Conservation (phyloP, 2,888 invertebrate species). For the Unio delphinus region DNA sequence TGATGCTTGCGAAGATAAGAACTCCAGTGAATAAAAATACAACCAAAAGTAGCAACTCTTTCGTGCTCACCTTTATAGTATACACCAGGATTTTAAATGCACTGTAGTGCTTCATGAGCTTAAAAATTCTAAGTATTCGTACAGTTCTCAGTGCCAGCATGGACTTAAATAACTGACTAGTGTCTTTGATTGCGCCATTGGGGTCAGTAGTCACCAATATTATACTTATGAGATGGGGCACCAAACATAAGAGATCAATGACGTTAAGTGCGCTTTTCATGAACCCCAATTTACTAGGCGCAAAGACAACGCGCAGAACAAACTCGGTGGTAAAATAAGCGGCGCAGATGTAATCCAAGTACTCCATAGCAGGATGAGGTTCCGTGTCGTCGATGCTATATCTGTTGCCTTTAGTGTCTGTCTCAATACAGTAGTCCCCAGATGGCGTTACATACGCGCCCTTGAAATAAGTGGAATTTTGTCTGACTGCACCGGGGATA, state of each 20-base stretch:
- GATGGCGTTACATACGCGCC: slow-evolving; percentile 27
- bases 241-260: slow-evolving; percentile 65
- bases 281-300: slow-evolving; percentile 58
- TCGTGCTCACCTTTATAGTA: slow-evolving; percentile 68
- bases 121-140: slow-evolving; percentile 67
- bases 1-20: slow-evolving; percentile 68
- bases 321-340: slow-evolving; percentile 65
- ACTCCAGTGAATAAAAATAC: slow-evolving; percentile 69
- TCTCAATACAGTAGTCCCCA: slow-evolving; percentile 41
- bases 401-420: slow-evolving; percentile 15
- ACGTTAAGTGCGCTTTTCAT: slow-evolving; percentile 61
- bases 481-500: slow-evolving; percentile 32
- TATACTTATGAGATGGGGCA: slow-evolving; percentile 65
- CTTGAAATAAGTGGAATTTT: slow-evolving; percentile 26
- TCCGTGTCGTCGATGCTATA: slow-evolving; percentile 47
- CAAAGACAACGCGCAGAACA: slow-evolving; percentile 50
- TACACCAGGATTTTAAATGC: slow-evolving; percentile 69
- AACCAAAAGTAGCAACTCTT: slow-evolving; percentile 68
- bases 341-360: slow-evolving; percentile 62
- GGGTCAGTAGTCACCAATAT: slow-evolving; percentile 56
- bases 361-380: slow-evolving; percentile 59
- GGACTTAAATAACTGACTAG: slow-evolving; percentile 54
- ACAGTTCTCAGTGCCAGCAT: slow-evolving; percentile 64
- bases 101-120: slow-evolving; percentile 71
- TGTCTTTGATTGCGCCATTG: slow-evolving; percentile 39